Base-by-base conservation (phyloP, 2,113 vertebrate genomes). In the Laticauda colubrina region DNA sequence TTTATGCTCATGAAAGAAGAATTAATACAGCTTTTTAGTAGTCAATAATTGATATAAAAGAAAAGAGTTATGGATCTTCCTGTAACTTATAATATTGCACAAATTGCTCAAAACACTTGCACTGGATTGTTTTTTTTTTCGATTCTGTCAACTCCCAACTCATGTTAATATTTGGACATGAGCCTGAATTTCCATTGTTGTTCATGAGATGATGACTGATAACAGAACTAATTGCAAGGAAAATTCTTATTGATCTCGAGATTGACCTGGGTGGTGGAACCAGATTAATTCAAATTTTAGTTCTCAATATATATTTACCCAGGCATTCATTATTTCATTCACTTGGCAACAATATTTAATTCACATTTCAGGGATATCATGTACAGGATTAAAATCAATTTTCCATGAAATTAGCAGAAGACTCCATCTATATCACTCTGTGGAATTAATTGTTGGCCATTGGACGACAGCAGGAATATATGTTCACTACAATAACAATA, bases 31-130 rank as follows among this genome's bases (percentile, higher is more conserved):
- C 55, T 11, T 10, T 89, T 90, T 14, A 3, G 24, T 48, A 64
- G 75, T 90, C 88, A 86, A 86, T 86, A 93, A 89, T 61, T 75
- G 88, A 89, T 93, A 93, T 18, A 57, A 89, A 89, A 85, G 53
- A n/a, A 86, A 93, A 86, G 20, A 34, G 26, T 86, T 81, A 39
- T 43, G 59, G 88, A 85, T 51, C 75, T 53, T 85, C 21, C 8
- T 51, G 11, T 10, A 59, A 75, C 34, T 64, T 64, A 61, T 34
- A 51, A 88, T 14, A 26, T 39, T n/a, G 24, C 39, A 61, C 59
- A 11, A 11, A 2, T 26, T 39, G 55, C 56, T 85, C 55, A 61
- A 75, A 92, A 39, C 29, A 15, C 26, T 34, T 34, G 39, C 20
- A 23, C 43, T 56, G 54, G 48, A 7, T 51, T 51, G 48, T 56